phyloP scores from a whole-genome alignment of 35 echinoderm and acorn worm species.

The Acanthaster planci region DNA sequence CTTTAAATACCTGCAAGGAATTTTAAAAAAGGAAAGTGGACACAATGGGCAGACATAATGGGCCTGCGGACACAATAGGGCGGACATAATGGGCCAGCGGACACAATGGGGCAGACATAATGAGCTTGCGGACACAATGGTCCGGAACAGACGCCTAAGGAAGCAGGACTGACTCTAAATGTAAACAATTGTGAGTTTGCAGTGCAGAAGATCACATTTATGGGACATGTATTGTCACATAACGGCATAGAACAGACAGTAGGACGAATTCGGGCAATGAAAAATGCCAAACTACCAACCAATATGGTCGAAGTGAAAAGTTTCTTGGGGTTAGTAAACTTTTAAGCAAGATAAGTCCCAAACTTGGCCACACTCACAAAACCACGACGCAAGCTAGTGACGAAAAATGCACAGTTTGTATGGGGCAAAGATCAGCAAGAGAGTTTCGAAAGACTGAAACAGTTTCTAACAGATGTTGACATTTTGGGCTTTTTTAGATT shows the following conservation, averaged over 20 bases:
- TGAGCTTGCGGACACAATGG: too few species aligned
- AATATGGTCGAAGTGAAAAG: constrained; percentile 57
- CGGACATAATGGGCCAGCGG: too few species aligned
- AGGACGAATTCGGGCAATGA: constrained; percentile 31
- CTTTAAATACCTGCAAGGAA: too few species aligned
- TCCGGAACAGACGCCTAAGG: too few species aligned
- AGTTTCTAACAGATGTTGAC: too few species aligned
- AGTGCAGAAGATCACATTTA: constrained; percentile 52
- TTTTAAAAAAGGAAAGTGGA: too few species aligned
- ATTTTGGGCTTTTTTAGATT: too few species aligned
- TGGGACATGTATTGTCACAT: constrained; percentile 60
- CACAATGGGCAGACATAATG: too few species aligned
- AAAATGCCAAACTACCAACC: constrained; percentile 30
- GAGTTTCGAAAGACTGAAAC: too few species aligned
- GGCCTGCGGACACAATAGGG: too few species aligned
- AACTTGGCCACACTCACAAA: constrained; percentile 66
- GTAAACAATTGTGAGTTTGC: constrained; percentile 53
- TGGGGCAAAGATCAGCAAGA: constrained; percentile 57
- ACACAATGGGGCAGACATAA: too few species aligned
- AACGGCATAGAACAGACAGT: constrained; percentile 55
- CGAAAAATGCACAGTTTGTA: constrained; percentile 44
- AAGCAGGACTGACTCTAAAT: constrained; percentile 65
- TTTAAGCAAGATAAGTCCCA: constrained; percentile 63
- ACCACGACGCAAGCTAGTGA: constrained; percentile 50
- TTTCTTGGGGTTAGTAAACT: constrained; percentile 73